Base-by-base conservation (phyloP, 2,113 vertebrate genomes). In the Callaeas wilsoni region DNA sequence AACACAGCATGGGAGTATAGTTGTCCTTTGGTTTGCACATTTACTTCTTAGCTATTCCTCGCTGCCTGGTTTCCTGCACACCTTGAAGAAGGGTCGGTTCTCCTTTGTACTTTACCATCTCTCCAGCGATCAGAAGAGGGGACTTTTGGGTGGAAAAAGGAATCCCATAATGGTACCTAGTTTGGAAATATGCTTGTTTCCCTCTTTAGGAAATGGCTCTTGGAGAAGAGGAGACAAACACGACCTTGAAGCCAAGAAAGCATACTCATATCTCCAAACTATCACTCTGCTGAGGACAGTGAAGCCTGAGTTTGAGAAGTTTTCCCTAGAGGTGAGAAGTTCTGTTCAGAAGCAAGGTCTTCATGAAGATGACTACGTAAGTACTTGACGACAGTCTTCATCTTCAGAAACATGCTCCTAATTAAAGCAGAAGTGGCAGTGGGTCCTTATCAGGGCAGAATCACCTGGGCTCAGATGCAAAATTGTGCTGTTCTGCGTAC, bases 301-400 rank as follows among this genome's bases (percentile, higher is more conserved):
- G 96, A 99, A 99, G 95, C 99, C 99, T 1, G 99, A 99, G 95
- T 99, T 99, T 97, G 99, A 99, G 96, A 98, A 98, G 94, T 99
- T 99, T 98, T 98, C 99, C 63, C 93, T 98, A 86, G 99, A 99
- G 92, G 98, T 99, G 98, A 99, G 98, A 96, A 99, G 97, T 96
- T 98, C 99, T 91, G 95, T 98, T 76, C 98, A 99, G 97, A 98
- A 98, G 84, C 95, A 97, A 57, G 98, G 98, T 23, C 95, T 99
- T 62, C 98, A 97, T 30, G 98, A 99, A 94, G 99, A 99, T 91
- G 99, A 97, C 97, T 99, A 98, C 18, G 99, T 99, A 99, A 97
- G 99, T 99, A 98, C 69, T 84, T 97, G 89, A 92, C 68, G 33
- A 65, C 19, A 64, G 62, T 81, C 74, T 73, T 90, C 37, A 57